These are phyloP conservation scores for Nesogale talazaci DNA, from an alignment of 2,113 vertebrate species.

Conservation along the genomic window DNA sequence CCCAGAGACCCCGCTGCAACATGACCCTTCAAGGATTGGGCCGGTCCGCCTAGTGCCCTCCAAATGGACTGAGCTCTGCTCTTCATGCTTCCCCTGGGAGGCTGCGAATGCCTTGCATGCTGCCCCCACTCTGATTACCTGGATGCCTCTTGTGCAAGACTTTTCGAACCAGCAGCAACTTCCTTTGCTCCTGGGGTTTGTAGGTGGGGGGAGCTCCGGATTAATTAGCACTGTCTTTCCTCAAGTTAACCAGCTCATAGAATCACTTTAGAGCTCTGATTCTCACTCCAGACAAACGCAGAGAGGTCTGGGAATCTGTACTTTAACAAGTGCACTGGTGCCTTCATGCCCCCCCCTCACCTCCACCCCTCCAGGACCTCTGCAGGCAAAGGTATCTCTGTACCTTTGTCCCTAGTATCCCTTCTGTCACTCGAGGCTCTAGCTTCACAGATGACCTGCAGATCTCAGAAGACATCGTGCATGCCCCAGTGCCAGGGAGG, in stretches of 20 bases:
- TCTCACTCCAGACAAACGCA: not conserved
- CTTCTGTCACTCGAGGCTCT: not conserved
- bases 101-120: not conserved
- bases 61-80: not conserved
- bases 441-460: not conserved
- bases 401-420: not conserved
- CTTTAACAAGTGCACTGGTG: not conserved
- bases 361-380: too few relatives aligned
- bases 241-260: not conserved
- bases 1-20: not conserved
- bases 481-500: not conserved
- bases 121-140: conserved; percentile 7
- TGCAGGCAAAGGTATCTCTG: not conserved
- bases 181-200: not conserved
- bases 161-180: not conserved
- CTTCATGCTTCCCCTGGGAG: not conserved
- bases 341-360: not conserved
- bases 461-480: not conserved
- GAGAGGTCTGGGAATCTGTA: not conserved
- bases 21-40: too few relatives aligned
- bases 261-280: not conserved
- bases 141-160: not conserved
- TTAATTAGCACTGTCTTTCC: not conserved
- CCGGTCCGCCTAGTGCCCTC: not conserved
- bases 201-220: not conserved